Conservation (phyloP, 2,113 vertebrate genomes). For the Setophaga petechia region DNA sequence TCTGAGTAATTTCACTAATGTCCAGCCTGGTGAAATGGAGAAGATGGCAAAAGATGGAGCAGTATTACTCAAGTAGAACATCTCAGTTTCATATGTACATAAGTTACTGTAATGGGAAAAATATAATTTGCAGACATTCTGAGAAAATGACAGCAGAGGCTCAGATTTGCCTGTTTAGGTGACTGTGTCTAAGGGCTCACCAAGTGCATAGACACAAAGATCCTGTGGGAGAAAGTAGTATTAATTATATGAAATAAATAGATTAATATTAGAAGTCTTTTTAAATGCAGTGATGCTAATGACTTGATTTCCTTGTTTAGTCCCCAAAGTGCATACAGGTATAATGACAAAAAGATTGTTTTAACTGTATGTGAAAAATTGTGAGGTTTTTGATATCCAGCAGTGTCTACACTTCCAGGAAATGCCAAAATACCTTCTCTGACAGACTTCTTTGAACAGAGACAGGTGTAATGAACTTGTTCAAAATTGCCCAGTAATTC, state of each 20-base stretch:
- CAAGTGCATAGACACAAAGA: neutral
- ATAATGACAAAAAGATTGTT: neutral
- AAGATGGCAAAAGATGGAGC: constrained; percentile 63
- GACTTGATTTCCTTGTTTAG: neutral
- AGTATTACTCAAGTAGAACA: constrained; percentile 78
- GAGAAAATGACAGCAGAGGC: neutral
- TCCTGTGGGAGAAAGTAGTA: neutral
- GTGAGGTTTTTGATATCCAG: neutral
- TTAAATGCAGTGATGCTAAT: neutral
- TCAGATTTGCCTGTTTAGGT: neutral
- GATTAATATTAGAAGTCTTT: neutral
- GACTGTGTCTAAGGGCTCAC: neutral
- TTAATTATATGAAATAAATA: neutral
- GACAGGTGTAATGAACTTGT: neutral
- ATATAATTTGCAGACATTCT: neutral
- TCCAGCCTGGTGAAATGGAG: constrained; percentile 59
- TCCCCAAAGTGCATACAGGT: neutral
- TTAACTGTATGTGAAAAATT: neutral
- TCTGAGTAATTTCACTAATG: constrained; percentile 80
- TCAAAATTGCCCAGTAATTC: neutral
- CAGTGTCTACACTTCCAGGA: neutral
- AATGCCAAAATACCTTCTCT: neutral
- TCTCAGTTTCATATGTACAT: neutral
- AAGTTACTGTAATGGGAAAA: neutral
- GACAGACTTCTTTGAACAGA: neutral